Evolutionary conservation across 2,797 vertebrate genomes (phyloP).

Genomic region (Sternotherus odoratus): DNA sequence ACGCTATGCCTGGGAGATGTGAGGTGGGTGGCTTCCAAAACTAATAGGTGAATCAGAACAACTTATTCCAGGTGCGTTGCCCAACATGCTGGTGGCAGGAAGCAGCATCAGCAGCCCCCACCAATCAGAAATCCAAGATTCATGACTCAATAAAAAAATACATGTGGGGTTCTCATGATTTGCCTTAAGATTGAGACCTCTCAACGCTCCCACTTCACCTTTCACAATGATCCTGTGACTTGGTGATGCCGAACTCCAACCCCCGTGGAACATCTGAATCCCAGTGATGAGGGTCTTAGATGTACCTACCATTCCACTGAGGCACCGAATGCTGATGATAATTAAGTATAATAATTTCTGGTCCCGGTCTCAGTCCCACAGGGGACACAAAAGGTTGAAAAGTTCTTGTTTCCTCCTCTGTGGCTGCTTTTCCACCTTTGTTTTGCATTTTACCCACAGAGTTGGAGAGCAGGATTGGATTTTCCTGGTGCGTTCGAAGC

Average conservation of each 20-base stretch:
- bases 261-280: background rate
- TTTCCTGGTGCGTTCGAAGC: background rate
- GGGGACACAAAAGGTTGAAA: background rate
- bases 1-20: too few relatives aligned
- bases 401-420: background rate
- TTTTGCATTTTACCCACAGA: background rate
- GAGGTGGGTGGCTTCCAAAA: background rate
- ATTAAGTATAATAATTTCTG: background rate
- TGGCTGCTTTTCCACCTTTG: background rate
- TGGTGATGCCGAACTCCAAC: background rate
- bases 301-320: background rate
- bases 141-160: background rate
- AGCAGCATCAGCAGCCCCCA: background rate
- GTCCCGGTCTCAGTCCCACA: background rate
- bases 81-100: background rate
- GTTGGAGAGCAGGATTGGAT: background rate
- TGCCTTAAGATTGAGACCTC: background rate
- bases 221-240: background rate
- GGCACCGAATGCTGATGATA: background rate
- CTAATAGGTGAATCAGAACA: background rate
- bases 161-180: background rate
- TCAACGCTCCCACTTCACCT: accelerated
- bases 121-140: accelerated
- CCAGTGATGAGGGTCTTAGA: background rate
- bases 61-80: background rate